Evolutionary conservation across 2,888 invertebrate species (phyloP).

Genomic region (Galerucella calmariensis): DNA sequence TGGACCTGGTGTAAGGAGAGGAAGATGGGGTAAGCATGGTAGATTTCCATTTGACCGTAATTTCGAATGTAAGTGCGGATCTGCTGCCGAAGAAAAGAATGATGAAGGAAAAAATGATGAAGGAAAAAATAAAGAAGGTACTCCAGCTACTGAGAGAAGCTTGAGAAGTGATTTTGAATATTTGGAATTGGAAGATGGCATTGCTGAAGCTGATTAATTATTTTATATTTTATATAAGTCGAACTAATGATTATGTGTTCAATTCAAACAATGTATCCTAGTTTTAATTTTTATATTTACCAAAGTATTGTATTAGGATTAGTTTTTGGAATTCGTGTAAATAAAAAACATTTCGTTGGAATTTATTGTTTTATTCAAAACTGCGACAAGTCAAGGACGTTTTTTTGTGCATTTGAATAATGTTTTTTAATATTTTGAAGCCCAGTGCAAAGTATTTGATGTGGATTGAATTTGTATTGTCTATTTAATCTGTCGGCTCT

Average conservation of each 20-base stretch:
- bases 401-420: no score
- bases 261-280: background rate
- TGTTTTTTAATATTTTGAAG: no score
- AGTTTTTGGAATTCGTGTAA: no score
- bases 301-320: no score
- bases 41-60: background rate
- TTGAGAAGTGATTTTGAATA: slow-evolving; percentile 1
- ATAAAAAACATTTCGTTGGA: no score
- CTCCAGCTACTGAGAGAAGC: slow-evolving; percentile 2
- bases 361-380: no score
- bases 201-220: background rate
- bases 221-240: background rate
- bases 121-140: background rate
- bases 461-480: no score
- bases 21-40: background rate
- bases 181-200: background rate
- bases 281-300: no score
- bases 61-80: background rate
- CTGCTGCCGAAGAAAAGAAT: background rate
- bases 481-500: no score
- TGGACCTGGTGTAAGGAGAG: background rate
- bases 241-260: background rate
- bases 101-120: background rate
- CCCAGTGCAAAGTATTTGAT: no score
- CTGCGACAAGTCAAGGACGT: no score